Base-by-base conservation (phyloP, 2,888 invertebrate genomes). In the Heliconius ismenius region DNA sequence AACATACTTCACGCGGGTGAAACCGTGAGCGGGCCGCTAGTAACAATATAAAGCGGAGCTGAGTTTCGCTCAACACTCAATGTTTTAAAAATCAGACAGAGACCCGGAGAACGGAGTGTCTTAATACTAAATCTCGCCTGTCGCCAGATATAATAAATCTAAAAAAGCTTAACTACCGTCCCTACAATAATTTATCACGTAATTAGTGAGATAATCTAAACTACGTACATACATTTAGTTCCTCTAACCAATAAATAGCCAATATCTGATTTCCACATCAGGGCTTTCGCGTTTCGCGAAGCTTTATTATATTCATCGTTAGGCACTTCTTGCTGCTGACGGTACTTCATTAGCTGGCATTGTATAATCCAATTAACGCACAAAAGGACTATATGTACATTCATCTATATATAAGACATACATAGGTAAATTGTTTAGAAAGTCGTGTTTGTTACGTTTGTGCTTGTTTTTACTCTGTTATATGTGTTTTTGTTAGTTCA, bases 331-430 rank as follows among this genome's bases (percentile, higher is more conserved):
- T 67, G 60, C 10, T 73, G 9, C 60, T 58, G 72, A 74, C 73
- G 36, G 70, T 65, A 73, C 79, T 81, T 82, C 78, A 79, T 82
- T 82, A 81, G 80, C n/a, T 58, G 49, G 73, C 78, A 78, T 81
- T 81, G 81, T 81, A 76, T 65, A 74, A 74, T 72, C 67, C 73
- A 75, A 77, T 79, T 78, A 75, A 78, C 60, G 73, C 65, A 80
- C 70, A 77, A 75, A 76, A 21, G 69, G 62, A 65, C 60, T 67
- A 67, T 67, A 67, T n/a, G 9, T 28, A 64, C 54, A 60, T 78
- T 32, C 39, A 49, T 72, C 18, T 58, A 72, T 21, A 28, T 64
- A 63, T 63, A 69, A 4, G 18, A 62, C 26, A 21, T 73, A 21
- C 3, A 32, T 32, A 32, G 32, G 26, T 63, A 43, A 63, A 73